Percentiles rank a stretch among this genome's conserved stretches.
These are phyloP conservation scores for Conus ventricosus DNA, from an alignment of 1,140 invertebrate genomes.

Conservation along the genomic window DNA sequence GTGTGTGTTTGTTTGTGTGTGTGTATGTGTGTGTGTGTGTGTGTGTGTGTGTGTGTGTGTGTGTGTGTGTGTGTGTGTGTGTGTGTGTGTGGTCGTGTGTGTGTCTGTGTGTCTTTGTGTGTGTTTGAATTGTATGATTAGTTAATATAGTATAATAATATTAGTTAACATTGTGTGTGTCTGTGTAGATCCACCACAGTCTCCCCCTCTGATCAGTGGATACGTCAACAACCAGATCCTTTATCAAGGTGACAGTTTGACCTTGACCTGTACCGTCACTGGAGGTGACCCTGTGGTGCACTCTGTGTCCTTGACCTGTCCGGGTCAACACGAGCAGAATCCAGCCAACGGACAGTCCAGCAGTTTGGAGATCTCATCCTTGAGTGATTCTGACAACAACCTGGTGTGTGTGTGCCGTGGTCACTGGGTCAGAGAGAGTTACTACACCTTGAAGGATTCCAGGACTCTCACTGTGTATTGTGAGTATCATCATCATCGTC, in stretches of 20 bases:
- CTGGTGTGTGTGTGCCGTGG: background rate
- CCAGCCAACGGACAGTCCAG: background rate
- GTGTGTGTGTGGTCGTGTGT: too few relatives aligned
- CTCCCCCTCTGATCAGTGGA: background rate
- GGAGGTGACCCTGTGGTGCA: slow-evolving; percentile 5
- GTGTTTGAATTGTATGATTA: too few relatives aligned
- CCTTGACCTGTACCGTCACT: background rate
- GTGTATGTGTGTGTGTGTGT: too few relatives aligned
- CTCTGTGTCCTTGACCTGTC: slow-evolving; percentile 22
- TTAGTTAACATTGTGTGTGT: background rate
- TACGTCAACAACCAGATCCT: background rate
- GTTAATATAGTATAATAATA: too few relatives aligned
- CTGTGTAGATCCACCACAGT: background rate
- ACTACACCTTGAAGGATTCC: slow-evolving; percentile 5
- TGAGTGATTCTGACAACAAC: background rate
- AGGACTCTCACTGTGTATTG: background rate
- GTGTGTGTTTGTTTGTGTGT: too few relatives aligned
- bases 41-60: too few relatives aligned
- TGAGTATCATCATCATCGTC: background rate
- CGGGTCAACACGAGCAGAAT: background rate
- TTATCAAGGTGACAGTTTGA: background rate
- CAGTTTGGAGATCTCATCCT: background rate
- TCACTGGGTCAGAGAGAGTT: background rate
- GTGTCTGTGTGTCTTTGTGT: too few relatives aligned
- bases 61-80: too few relatives aligned